Evolutionary conservation across 2,113 vertebrate genomes (phyloP), one percentile per base, ranked within the genome.

Genomic region (Leptosomus discolor): DNA sequence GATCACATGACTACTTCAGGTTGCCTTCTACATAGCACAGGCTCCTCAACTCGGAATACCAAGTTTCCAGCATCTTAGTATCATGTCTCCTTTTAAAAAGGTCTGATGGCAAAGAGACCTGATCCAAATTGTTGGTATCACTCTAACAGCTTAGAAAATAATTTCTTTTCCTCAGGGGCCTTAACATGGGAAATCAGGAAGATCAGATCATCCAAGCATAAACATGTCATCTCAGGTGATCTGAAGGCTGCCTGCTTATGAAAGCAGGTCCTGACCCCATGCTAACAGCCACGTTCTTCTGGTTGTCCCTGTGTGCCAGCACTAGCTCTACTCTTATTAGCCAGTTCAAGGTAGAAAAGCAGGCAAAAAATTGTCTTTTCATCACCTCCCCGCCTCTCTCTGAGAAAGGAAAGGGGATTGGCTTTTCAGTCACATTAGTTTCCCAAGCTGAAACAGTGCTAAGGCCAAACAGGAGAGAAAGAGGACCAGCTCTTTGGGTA

Each of bases 371-470:
- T 8, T 76, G 5, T 46, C 39, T n/a, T 45, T 50, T 4, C 27
- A n/a, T n/a, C n/a, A n/a, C 8, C 7, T 14, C 17, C 2, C 1
- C 8, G 5, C 15, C 24, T 43, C 30, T 51, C 19, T 46, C 8
- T 34, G 45, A n/a, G 34, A 86, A 63, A 76, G 17, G 4, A 27
- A 84, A 48, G 3, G 10, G 10, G 29, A 36, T 13, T 65, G 34
- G 6, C 24, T 68, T 89, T 70, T 51, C 30, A 68, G 29, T 64
- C 48, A 64, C 11, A 29, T n/a, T 50, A 12, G 43, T 50, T n/a
- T 80, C 20, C 29, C 15, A 50, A 64, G 26, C 0, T 69, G 34
- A 58, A 91, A 58, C 9, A 82, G 37, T 51, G 43, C 39, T 36
- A 60, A 81, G 17, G 9, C 18, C 48, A 79, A 63, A 39, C 3